These are phyloP conservation scores for Heterocephalus glaber DNA, from an alignment of 2,113 vertebrate genomes.

Conservation along the genomic window DNA sequence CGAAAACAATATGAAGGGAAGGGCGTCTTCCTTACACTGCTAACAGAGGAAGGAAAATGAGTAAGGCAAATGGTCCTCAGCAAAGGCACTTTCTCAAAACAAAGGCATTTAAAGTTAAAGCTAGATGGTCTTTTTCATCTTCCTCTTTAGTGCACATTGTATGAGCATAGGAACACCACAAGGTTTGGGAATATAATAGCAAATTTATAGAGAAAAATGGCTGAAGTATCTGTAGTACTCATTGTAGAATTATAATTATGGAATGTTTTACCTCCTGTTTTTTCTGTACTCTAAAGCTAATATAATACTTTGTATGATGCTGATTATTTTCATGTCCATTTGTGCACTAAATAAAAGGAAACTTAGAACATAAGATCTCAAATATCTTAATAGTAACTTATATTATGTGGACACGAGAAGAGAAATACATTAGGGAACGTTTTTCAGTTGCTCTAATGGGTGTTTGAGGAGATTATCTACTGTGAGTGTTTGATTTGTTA, in stretches of 20 bases:
- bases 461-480: not conserved
- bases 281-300: not conserved
- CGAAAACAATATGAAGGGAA: constrained; percentile 61
- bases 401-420: not conserved
- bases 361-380: not conserved
- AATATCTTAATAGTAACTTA: not conserved
- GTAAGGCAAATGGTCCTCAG: not conserved
- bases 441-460: not conserved
- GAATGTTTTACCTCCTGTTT: not conserved
- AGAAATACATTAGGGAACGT: not conserved
- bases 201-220: not conserved
- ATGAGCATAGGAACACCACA: too few relatives aligned
- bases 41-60: constrained; percentile 72
- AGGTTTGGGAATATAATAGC: not conserved
- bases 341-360: not conserved
- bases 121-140: not conserved
- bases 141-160: not conserved
- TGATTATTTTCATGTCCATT: not conserved
- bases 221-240: not conserved
- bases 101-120: not conserved
- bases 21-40: constrained; percentile 55
- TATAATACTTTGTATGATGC: not conserved
- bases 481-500: not conserved
- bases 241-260: not conserved
- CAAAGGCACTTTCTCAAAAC: constrained; percentile 33